Evolutionary conservation across 2,888 invertebrate species (phyloP), one percentile per base, ranked within the genome.

Genomic region (Mythimna loreyi): DNA sequence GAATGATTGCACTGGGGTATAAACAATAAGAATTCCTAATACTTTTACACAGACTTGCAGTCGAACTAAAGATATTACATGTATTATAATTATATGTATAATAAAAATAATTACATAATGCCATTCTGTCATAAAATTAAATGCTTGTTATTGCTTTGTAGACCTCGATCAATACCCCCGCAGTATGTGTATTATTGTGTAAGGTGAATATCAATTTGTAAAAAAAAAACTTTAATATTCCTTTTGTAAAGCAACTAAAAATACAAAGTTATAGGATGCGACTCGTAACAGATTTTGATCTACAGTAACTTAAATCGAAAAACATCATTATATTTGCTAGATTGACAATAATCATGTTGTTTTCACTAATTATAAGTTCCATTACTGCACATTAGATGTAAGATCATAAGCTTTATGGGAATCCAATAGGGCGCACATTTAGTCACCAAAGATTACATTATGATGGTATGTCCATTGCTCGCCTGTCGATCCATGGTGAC

Each of bases 391-490:
- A 75, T 65, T 82, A 82, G 67, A 75, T 67, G 79, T 56, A 67
- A 71, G 72, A 80, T 72, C 71, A 74, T 72, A 80, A 76, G 81
- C 80, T 80, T 75, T 75, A 80, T 66, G 75, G 80, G 80, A 82
- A 69, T 74, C 72, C 75, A 75, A 62, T 63, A 62, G 60, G 81
- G 80, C 80, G 82, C 76, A 69, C 80, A 71, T 68, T 76, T 77
- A 84, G 88, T 88, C 89, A 89, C 89, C 87, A 86, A 85, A 76
- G 85, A 84, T 81, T 67, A 64, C 58, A 81, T 88, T 91, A 93
- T 92, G 92, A 81, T 91, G 94, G 95, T 94, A 95, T 95, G 95
- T 94, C 93, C 94, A 93, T 91, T 87, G 86, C 72, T 91, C 89
- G 86, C 71, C 72, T 75, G 68, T 60, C 78, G 78, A 84, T 85